Percentiles rank a stretch among this genome's conserved stretches.
Evolutionary conservation across 2,113 vertebrate species (phyloP).

Genomic region (Onychorhynchus coronatus): DNA sequence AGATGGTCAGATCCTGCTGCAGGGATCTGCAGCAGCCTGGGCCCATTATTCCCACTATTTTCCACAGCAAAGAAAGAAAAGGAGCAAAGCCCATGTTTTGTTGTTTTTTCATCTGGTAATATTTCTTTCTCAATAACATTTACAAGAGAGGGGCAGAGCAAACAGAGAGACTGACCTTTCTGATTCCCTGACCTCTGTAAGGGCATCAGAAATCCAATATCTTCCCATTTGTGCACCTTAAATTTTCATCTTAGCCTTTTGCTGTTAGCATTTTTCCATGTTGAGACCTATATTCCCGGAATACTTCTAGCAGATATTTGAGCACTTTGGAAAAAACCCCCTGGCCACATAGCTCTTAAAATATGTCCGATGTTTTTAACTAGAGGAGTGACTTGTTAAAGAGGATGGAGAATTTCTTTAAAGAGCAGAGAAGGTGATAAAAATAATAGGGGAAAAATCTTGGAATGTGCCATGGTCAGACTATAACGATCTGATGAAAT

Average conservation of each 20-base stretch:
- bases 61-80: not conserved
- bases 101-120: not conserved
- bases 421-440: slow-evolving; percentile 2
- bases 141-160: not conserved
- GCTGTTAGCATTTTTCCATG: slow-evolving; percentile 61
- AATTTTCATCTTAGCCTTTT: slow-evolving; percentile 14
- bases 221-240: not conserved
- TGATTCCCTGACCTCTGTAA: not conserved
- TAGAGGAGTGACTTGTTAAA: not conserved
- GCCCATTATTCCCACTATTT: not conserved
- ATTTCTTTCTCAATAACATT: not conserved
- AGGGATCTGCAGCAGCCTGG: not conserved
- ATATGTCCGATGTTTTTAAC: not conserved
- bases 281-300: slow-evolving; percentile 1
- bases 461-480: slow-evolving; percentile 19
- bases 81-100: not conserved
- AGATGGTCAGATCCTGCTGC: not conserved
- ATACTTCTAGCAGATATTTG: not conserved
- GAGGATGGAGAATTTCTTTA: not conserved
- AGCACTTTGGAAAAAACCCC: slow-evolving; percentile 51
- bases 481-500: not conserved
- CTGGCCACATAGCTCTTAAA: slow-evolving; percentile 34
- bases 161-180: not conserved
- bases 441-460: not conserved
- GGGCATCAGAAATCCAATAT: slow-evolving; percentile 6